These are phyloP conservation scores for Mellivora capensis DNA, from an alignment of 2,113 vertebrate species.

Conservation along the genomic window DNA sequence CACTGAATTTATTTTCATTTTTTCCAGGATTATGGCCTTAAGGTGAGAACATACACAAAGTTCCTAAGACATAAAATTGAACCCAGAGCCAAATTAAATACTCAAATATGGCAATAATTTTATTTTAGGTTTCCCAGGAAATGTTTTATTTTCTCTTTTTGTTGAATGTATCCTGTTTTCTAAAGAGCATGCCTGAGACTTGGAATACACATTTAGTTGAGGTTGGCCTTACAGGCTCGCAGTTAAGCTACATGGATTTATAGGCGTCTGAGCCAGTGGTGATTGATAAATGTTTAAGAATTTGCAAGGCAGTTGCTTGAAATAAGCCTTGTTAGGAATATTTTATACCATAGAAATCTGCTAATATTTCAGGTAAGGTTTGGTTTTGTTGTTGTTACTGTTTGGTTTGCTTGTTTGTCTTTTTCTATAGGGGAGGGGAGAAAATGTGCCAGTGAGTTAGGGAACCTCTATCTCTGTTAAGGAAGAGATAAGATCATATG, in stretches of 20 bases:
- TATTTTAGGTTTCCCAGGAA: background rate
- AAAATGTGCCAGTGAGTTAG: background rate
- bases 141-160: background rate
- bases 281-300: background rate
- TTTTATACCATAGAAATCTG: background rate
- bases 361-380: background rate
- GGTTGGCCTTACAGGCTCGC: background rate
- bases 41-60: background rate
- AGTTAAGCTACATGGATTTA: background rate
- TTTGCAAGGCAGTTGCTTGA: background rate
- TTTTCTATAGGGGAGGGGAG: background rate
- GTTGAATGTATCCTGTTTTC: background rate
- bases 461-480: background rate
- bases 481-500: background rate
- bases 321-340: background rate
- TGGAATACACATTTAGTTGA: background rate
- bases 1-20: background rate
- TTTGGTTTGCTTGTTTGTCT: background rate
- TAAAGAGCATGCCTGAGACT: background rate
- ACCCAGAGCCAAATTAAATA: background rate
- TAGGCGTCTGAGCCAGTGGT: background rate
- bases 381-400: background rate
- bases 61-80: background rate
- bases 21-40: background rate
- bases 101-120: background rate